Conservation (phyloP, 2,113 vertebrate genomes). For the Cariama cristata region DNA sequence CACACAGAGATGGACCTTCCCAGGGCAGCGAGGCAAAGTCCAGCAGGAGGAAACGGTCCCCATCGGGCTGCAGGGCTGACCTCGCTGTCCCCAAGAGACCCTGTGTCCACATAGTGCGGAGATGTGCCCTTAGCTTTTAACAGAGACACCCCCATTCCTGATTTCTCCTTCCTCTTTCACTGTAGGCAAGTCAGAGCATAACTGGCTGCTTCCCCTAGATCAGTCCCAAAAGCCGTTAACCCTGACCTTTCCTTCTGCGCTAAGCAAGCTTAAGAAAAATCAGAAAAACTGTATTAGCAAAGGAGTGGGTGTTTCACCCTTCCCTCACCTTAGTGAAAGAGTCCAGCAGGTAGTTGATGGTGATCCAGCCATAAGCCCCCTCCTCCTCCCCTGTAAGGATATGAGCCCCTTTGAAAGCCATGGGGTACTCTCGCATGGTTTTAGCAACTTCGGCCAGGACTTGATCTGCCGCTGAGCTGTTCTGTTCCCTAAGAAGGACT, state of each 20-base stretch:
- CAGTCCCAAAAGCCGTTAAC: accelerated
- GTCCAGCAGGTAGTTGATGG: slow-evolving; percentile 87
- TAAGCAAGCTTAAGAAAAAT: background rate
- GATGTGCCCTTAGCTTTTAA: background rate
- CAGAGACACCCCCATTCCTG: background rate
- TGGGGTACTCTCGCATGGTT: slow-evolving; percentile 81
- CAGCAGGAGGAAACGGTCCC: background rate
- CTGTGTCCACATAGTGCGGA: background rate
- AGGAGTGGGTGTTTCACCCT: background rate
- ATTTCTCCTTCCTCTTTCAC: background rate
- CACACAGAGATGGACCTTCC: background rate
- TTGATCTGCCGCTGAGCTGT: slow-evolving; percentile 53
- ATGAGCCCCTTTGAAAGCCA: slow-evolving; percentile 78
- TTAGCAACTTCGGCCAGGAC: slow-evolving; percentile 78
- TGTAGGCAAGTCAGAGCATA: background rate
- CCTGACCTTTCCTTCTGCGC: background rate
- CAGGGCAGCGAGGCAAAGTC: background rate
- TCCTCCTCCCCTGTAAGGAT: slow-evolving; percentile 85
- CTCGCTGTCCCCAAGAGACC: background rate
- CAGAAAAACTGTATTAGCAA: background rate
- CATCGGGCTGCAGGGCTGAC: background rate
- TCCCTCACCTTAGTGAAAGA: slow-evolving; percentile 86
- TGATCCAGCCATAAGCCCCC: slow-evolving; percentile 88
- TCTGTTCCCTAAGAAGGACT: slow-evolving; percentile 41
- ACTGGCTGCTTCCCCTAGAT: background rate